These are phyloP conservation scores for Exaiptasia diaphana DNA, from an alignment of 64 coral and sea anemone genomes.

Conservation along the genomic window DNA sequence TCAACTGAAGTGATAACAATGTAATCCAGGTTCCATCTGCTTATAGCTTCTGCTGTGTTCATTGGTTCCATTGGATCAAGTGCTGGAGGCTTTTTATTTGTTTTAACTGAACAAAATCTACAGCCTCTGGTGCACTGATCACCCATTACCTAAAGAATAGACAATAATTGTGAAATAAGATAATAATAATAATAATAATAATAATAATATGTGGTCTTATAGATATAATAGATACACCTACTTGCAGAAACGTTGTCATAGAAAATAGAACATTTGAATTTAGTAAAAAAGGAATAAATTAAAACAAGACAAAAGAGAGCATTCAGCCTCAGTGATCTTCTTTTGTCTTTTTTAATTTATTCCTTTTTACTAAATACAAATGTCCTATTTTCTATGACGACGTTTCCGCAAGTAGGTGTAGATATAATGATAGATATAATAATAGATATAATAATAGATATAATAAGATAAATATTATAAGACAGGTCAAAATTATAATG, in stretches of 20 bases:
- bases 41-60: slow-evolving; percentile 84
- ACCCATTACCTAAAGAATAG: slow-evolving; percentile 65
- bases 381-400: too few species aligned
- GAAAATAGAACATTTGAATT: too few species aligned
- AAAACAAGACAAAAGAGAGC: too few species aligned
- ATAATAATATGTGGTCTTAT: neutral
- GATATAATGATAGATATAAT: too few species aligned
- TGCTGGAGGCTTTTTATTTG: slow-evolving; percentile 86
- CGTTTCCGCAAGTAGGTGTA: too few species aligned
- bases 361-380: too few species aligned
- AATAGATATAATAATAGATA: too few species aligned
- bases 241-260: neutral
- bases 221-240: neutral
- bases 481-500: too few species aligned
- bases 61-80: slow-evolving; percentile 84
- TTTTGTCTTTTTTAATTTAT: too few species aligned
- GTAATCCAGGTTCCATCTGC: slow-evolving; percentile 81
- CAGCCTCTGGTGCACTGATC: slow-evolving; percentile 97
- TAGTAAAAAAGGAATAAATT: too few species aligned
- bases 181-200: neutral
- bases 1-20: slow-evolving; percentile 97
- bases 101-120: slow-evolving; percentile 96
- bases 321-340: too few species aligned
- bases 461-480: too few species aligned
- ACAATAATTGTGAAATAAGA: neutral